Evolutionary conservation across 2,797 vertebrate species (phyloP), one percentile per base, ranked within the genome.

Genomic region (Pseudochirops corinnae): DNA sequence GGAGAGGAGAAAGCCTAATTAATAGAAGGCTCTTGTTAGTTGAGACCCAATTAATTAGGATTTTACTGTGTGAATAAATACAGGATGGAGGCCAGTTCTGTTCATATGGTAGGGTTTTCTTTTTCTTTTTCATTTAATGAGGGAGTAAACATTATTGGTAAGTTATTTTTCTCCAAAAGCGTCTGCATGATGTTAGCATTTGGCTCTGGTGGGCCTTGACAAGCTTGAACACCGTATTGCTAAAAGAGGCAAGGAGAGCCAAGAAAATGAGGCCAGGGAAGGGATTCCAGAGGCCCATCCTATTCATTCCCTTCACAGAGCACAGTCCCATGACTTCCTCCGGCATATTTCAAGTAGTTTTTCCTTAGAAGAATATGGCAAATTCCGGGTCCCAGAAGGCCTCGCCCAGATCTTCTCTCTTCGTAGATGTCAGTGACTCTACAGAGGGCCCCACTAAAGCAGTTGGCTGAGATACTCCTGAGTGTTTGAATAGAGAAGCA

Each of bases 61-160:
- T 87, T 87, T 87, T 87, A 46, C 74, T 87, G 74, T 87, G 74
- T 50, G 74, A 87, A 50, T 87, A 50, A 87, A 87, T 50, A 87
- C 74, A 87, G 74, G 39, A 87, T 87, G 74, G 39, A 87, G 39
- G 74, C 74, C 74, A 87, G 74, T 87, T 87, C 74, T 87, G 39
- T 87, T 87, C 39, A 87, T 46, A 87, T 87, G 39, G 39, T 87
- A 87, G 74, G 24, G n/a, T 82, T 87, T 87, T 87, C 26, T 50
- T 50, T 50, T 26, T n/a, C 3, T 87, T 50, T 87, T 87, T 87
- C 39, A 50, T 87, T 87, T 87, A 87, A 87, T 87, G 74, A 87
- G 74, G 39, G 74, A 87, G 74, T 50, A 87, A 87, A 87, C 74
- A 87, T 24, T 87, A 26, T 87, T 87, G 74, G 74, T 46, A 87